Base-by-base conservation (phyloP, 2,113 vertebrate genomes). In the Plecturocebus donacophilus region DNA sequence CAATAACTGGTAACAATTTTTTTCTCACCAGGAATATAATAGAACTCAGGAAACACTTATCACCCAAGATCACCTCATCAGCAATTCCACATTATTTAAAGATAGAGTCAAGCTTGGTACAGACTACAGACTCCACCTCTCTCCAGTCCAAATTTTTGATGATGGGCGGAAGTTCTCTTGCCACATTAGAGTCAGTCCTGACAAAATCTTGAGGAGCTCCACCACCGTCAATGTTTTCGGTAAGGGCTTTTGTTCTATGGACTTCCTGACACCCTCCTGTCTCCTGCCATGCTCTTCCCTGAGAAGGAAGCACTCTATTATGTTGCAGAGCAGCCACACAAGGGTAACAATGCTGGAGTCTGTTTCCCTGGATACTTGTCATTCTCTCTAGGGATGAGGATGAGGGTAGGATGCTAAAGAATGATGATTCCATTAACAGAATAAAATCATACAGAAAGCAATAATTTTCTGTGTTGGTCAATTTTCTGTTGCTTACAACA, bases 211-310 rank as follows among this genome's bases (percentile, higher is more conserved):
- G 85, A 98, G 87, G 81, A 98, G 61, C 90, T 98, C 95, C 83
- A 99, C 97, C 84, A 98, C 30, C 0, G 90, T 98, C 71, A 98
- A 97, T 95, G 97, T 98, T 23, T 98, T 98, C 0, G 98, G 98
- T 98, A 98, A 99, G 98, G 11, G 32, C 8, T 47, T 96, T 8
- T 45, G 20, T 58, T 58, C 23, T 91, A 1, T 27, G 12, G 13
- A 42, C 21, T 77, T 17, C 12, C 66, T 85, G 64, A 8, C 16
- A 5, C 32, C 17, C 38, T 77, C 10, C 27, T 68, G 17, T 40
- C 32, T 52, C 61, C 38, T 70, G 47, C n/a, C 32, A 56, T 27
- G 2, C 2, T 96, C 30, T 56, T 21, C n/a, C 3, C 61, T 45
- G 0, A 14, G 58, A 25, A 75, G 8, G 32, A 82, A 88, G n/a